Percentiles rank a stretch among this genome's conserved stretches.
Evolutionary conservation across 2,113 vertebrate species (phyloP).

Genomic region (Aegotheles bennettii): DNA sequence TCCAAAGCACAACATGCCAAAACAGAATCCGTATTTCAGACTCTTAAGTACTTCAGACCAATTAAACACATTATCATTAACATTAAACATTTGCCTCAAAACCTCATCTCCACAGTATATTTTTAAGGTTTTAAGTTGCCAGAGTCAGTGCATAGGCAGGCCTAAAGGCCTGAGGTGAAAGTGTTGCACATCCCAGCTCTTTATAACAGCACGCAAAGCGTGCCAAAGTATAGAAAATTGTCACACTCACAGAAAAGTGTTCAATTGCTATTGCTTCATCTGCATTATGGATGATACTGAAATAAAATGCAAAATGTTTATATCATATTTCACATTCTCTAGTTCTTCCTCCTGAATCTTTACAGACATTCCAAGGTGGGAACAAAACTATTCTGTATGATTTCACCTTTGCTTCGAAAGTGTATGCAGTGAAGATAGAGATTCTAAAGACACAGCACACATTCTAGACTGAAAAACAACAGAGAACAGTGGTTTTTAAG

Average conservation of each 20-base stretch:
- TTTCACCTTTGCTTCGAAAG: background rate
- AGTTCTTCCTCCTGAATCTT: background rate
- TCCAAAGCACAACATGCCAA: background rate
- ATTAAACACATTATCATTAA: background rate
- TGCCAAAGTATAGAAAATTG: too few species aligned
- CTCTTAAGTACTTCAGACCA: background rate
- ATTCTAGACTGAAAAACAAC: background rate
- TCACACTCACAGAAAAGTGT: background rate
- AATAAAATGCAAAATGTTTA: background rate
- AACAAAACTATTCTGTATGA: background rate
- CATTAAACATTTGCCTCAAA: background rate
- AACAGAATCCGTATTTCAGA: background rate
- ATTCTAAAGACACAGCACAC: background rate
- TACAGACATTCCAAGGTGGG: background rate
- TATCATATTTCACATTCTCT: background rate
- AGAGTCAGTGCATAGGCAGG: background rate
- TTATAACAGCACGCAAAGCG: too few species aligned
- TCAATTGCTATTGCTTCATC: background rate
- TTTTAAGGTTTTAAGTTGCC: background rate
- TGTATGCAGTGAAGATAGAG: background rate
- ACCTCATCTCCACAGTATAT: background rate
- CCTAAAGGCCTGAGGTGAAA: too few species aligned
- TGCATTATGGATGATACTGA: background rate
- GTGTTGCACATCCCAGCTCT: too few species aligned
- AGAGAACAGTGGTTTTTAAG: background rate